Evolutionary conservation across 2,113 vertebrate species (phyloP), one percentile per base, ranked within the genome.

Genomic region (Rhizomys pruinosus): DNA sequence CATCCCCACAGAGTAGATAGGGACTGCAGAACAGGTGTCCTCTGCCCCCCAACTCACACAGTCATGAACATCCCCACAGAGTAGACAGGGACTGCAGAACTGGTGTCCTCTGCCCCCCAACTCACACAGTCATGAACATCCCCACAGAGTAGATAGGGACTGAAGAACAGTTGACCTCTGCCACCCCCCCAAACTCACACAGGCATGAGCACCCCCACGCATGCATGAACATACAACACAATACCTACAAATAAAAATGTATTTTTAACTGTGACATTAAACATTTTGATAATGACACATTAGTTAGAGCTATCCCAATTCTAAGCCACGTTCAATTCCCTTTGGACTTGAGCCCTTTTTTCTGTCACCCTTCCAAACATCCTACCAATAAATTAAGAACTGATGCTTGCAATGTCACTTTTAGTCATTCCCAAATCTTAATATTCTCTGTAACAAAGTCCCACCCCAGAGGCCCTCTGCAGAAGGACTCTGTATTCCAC

Each of bases 341-440:
- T 76, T 86, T 88, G 37, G 39, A 79, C 86, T 89, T 63, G 34
- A 76, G 52, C 1, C 3, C 57, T 73, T 44, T 69, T 55, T 10
- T 76, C 42, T 6, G 11, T 25, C 2, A n/a, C 9, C 32, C 34
- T 84, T 23, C 22, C 27, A 32, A 89, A 91, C 55, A n/a, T 77
- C 29, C 66, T 15, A 92, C 55, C 27, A 82, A 57, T 74, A 94
- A 71, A 85, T 63, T 93, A 81, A 90, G 37, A 86, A n/a, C 20
- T 59, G 72, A 64, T 93, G 34, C 3, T 59, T 87, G 15, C 20
- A 74, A 63, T 63, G 55, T 11, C 63, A 68, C 1, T 88, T 78
- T 84, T 63, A 64, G 77, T 80, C 34, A 78, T 25, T n/a, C 13
- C n/a, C 87, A 80, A n/a, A 72, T 29, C 87, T 85, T 57, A 29